phyloP scores from a whole-genome alignment of 2,113 vertebrate genomes.

The Elanoides forficatus region DNA sequence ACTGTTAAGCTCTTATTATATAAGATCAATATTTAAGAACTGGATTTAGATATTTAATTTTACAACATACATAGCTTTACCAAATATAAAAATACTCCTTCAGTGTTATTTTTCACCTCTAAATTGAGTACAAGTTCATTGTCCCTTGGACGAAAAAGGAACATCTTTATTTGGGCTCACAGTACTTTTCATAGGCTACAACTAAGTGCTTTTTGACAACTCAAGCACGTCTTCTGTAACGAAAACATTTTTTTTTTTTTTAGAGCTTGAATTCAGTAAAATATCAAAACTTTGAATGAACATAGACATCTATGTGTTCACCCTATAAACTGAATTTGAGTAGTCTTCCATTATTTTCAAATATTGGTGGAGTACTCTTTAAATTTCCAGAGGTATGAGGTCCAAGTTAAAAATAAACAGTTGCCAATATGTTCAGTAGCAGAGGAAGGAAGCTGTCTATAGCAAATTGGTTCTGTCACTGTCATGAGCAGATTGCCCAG shows the following conservation, averaged over 20 bases:
- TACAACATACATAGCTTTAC: not conserved
- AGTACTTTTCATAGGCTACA: not conserved
- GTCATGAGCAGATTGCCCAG: not conserved
- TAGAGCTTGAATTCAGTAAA: not conserved
- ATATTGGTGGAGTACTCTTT: not conserved
- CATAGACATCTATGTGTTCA: not conserved
- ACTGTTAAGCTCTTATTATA: not conserved
- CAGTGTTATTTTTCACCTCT: not conserved
- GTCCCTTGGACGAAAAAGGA: not conserved
- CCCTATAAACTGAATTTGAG: not conserved
- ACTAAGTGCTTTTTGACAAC: not conserved
- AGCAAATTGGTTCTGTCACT: not conserved
- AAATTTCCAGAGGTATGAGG: not conserved
- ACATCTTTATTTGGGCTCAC: not conserved
- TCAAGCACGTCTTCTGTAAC: not conserved
- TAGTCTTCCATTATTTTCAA: not conserved
- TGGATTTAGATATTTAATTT: constrained; percentile 34
- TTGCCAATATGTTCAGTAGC: not conserved
- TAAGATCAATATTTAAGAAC: constrained; percentile 32
- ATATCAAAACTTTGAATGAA: not conserved
- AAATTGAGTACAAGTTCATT: not conserved
- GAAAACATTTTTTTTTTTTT: not conserved
- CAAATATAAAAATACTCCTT: not conserved
- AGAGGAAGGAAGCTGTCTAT: not conserved
- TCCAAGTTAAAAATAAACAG: not conserved